phyloP scores from a whole-genome alignment of 1,140 invertebrate genomes.

The Drosophila quadrilineata region DNA sequence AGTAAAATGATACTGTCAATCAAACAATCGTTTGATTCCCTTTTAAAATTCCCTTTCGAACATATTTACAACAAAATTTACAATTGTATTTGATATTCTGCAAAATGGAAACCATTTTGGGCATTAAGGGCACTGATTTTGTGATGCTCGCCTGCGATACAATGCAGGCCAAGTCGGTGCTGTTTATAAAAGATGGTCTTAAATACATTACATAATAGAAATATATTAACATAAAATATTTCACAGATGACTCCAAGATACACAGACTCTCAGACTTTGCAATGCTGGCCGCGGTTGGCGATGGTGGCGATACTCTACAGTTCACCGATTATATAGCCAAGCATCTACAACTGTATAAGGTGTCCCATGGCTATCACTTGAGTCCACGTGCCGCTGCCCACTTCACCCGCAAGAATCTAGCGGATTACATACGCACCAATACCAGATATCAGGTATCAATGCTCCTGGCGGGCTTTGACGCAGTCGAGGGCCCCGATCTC shows the following conservation, averaged over 20 bases:
- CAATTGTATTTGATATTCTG: no score
- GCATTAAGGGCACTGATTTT: constrained; percentile 95
- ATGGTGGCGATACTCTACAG: constrained; percentile 97
- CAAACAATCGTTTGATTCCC: no score
- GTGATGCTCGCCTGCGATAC: constrained; percentile 95
- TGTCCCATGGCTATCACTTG: constrained; percentile 98
- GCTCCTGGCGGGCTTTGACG: constrained; percentile 85
- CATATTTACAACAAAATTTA: no score
- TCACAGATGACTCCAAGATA: constrained; percentile 96
- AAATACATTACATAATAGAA: no score
- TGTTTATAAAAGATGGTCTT: constrained; percentile 97
- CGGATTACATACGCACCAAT: constrained; percentile 94
- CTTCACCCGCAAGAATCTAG: constrained; percentile 95
- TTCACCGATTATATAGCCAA: constrained; percentile 99
- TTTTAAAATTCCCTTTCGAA: no score
- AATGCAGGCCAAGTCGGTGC: constrained; percentile 91
- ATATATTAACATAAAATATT: no score
- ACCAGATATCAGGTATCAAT: constrained; percentile 83
- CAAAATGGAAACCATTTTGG: constrained; percentile 95
- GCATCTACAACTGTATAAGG: constrained; percentile 98
- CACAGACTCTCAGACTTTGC: constrained; percentile 94
- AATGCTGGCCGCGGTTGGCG: constrained; percentile 95
- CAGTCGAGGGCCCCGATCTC: constrained; percentile 86
- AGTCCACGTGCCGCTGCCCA: constrained; percentile 94
- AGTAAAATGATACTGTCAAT: background rate